Evolutionary conservation across 1,140 invertebrate genomes (phyloP).

Genomic region (Drosophila novamexicana): DNA sequence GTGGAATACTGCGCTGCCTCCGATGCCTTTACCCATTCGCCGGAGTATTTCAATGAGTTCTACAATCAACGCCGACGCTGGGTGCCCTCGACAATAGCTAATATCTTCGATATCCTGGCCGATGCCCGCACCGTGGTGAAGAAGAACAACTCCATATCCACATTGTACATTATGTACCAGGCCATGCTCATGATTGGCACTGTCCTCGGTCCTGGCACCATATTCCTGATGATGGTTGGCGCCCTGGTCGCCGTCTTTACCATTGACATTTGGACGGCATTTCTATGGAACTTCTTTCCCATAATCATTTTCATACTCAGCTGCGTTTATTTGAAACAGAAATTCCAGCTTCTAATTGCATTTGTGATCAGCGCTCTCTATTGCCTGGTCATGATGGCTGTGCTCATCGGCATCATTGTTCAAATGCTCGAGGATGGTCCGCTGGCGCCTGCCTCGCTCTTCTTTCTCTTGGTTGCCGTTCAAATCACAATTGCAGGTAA

Average conservation of each 20-base stretch:
- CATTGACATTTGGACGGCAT: slow-evolving; percentile 91
- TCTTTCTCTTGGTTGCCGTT: slow-evolving; percentile 88
- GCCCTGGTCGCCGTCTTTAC: slow-evolving; percentile 93
- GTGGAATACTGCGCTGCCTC: slow-evolving; percentile 96
- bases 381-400: slow-evolving; percentile 96
- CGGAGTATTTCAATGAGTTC: slow-evolving; percentile 95
- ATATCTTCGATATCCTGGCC: slow-evolving; percentile 92
- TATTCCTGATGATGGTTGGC: slow-evolving; percentile 96
- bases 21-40: slow-evolving; percentile 95
- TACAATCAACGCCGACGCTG: slow-evolving; percentile 94
- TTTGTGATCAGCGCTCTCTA: slow-evolving; percentile 92
- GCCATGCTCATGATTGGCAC: slow-evolving; percentile 86
- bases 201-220: slow-evolving; percentile 87
- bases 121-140: slow-evolving; percentile 90
- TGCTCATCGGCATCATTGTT: slow-evolving; percentile 93
- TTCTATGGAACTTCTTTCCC: slow-evolving; percentile 91
- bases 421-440: slow-evolving; percentile 93
- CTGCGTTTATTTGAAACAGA: slow-evolving; percentile 90
- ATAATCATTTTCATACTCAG: slow-evolving; percentile 90
- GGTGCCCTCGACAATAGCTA: slow-evolving; percentile 95
- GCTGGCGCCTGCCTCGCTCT: slow-evolving; percentile 91
- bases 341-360: slow-evolving; percentile 90
- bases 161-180: slow-evolving; percentile 93
- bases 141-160: slow-evolving; percentile 94
- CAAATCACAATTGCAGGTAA: slow-evolving; percentile 88